Evolutionary conservation across 1,140 invertebrate species (phyloP), one percentile per base, ranked within the genome.

Genomic region (Bombus superbus): DNA sequence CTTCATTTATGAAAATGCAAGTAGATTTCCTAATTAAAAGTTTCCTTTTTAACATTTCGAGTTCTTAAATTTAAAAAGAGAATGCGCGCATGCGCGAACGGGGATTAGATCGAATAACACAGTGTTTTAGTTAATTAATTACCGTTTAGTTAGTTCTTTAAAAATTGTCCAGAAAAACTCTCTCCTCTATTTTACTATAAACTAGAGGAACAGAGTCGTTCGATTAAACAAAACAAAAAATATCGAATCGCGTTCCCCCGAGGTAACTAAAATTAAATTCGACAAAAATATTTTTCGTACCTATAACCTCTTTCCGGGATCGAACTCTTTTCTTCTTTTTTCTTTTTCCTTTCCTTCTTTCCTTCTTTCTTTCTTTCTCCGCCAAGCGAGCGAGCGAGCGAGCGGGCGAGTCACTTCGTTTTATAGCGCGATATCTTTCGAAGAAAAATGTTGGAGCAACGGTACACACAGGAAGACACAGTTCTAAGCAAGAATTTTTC

Each of bases 401-500:
- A 71, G 42, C 18, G 38, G 28, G 13, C 68, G 15, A 6, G n/a
- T 47, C 4, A 5, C 42, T 9, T 35, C 5, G 40, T 32, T 62
- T 53, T 47, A 47, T 47, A 22, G 64, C 22, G 40, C 78, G n/a
- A 53, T 66, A 47, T 5, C 42, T 32, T 72, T 8, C 2, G n/a
- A 72, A 32, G 47, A 53, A 35, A n/a, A 53, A 80, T 8, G 9
- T 18, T 57, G 13, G 3, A n/a, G 47, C 47, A 53, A 53, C 38
- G 38, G 25, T 8, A 15, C 53, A 28, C 22, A 6, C 44, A 72
- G 10, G 6, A 44, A 40, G 32, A 15, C 22, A 25, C n/a, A 22
- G 8, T 40, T 22, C 11, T 6, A 28, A 32, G 18, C 25, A 73
- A 72, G 10, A 47, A 66, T 74, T 85, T 73, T 81, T 85, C 42